Conservation (phyloP, 2,888 invertebrate genomes). For the Orthosia gracilis region DNA sequence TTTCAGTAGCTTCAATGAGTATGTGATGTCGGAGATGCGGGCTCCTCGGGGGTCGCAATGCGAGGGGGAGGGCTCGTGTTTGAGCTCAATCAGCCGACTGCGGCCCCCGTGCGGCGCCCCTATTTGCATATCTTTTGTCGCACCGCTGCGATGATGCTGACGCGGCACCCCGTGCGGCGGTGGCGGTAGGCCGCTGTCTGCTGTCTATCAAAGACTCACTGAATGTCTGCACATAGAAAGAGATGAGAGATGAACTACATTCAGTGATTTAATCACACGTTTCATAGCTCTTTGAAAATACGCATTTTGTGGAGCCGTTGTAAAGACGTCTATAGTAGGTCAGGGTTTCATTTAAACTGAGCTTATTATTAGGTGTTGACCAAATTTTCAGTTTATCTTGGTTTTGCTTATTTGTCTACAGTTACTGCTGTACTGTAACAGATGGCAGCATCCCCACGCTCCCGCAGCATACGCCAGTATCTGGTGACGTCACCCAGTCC, state of each 20-base stretch:
- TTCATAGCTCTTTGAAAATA: background rate
- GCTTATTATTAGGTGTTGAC: too few species aligned
- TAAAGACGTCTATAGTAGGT: too few species aligned
- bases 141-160: conserved; percentile 63
- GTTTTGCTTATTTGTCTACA: too few species aligned
- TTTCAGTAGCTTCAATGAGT: conserved; percentile 33
- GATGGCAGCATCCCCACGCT: too few species aligned
- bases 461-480: too few species aligned
- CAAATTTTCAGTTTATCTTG: too few species aligned
- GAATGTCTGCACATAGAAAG: background rate
- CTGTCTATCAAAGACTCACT: background rate
- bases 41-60: background rate
- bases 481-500: background rate
- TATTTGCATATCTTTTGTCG: conserved; percentile 72
- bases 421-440: too few species aligned
- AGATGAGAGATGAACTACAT: background rate
- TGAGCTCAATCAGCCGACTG: conserved; percentile 62
- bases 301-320: too few species aligned
- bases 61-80: conserved; percentile 42
- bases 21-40: conserved; percentile 47
- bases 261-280: background rate
- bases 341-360: too few species aligned
- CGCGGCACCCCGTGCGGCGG: conserved; percentile 25
- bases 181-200: background rate
- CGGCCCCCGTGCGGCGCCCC: conserved; percentile 57